Evolutionary conservation across 2,888 invertebrate species (phyloP).

Genomic region (Tachina grossa): DNA sequence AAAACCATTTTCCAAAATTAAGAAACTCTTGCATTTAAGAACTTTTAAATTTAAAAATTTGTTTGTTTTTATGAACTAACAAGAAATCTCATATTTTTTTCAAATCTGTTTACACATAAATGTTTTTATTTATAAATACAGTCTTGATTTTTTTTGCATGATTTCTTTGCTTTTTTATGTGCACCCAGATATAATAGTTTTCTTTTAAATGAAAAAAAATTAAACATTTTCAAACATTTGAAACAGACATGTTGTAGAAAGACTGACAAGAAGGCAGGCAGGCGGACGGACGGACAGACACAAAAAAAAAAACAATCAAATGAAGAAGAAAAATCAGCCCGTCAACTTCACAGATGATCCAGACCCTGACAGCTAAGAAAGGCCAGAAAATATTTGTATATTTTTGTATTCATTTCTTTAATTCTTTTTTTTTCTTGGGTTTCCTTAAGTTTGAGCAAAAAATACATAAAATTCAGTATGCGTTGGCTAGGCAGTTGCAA

Average conservation of each 20-base stretch:
- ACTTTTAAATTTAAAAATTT: constrained; percentile 63
- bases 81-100: constrained; percentile 13
- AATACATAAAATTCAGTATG: background rate
- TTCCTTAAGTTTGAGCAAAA: constrained; percentile 6
- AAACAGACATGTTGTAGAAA: constrained; percentile 45
- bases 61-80: constrained; percentile 46
- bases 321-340: constrained; percentile 48
- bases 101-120: constrained; percentile 18
- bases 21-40: background rate
- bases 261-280: constrained; percentile 17
- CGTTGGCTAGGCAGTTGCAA: background rate
- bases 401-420: constrained; percentile 11
- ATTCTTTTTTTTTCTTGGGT: background rate
- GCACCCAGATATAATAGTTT: background rate
- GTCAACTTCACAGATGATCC: constrained; percentile 67
- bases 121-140: background rate
- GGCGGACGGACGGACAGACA: background rate
- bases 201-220: background rate
- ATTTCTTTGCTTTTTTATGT: background rate
- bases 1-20: background rate
- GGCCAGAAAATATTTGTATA: constrained; percentile 30
- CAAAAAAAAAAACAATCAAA: constrained; percentile 19
- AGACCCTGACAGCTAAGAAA: constrained; percentile 70
- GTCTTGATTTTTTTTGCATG: constrained; percentile 13
- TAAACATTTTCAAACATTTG: constrained; percentile 23